Base-by-base conservation (phyloP, 1,140 invertebrate species). In the Zaprionus africanus region DNA sequence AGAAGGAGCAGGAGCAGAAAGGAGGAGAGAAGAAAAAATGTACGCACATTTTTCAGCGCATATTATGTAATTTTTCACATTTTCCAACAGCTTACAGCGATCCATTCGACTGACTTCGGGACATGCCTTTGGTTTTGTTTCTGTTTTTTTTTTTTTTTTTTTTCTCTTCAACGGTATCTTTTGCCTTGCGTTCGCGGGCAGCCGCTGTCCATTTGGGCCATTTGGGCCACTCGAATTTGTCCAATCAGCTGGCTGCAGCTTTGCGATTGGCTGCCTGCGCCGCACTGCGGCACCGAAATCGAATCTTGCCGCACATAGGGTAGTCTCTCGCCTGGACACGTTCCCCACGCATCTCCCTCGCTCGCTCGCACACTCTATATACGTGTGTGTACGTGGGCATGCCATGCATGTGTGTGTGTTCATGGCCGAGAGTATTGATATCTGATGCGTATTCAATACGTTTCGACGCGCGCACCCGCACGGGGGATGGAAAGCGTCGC, bases 391-490 rank as follows among this genome's bases (percentile, higher is more conserved):
- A 17, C 2, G 28, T 31, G 7, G 7, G 28, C 28, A 31, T 31
- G 6, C 38, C 49, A 43, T 59, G 34, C 19, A 28, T 65, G 38
- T 43, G 59, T 54, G 62, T 54, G 64, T 64, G 51, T 58, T 31
- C 54, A 66, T 78, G 76, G 61, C 49, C 65, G 58, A 72, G 66
- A 69, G 66, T 87, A 91, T 91, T 86, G 90, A 91, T 91, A 91
- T 91, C 90, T 90, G 90, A 91, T 91, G 90, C 81, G 80, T 79
- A 90, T 91, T 90, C 90, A 91, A 91, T 88, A 88, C 74, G 63
- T 51, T 90, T 87, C 78, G 83, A 87, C 82, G 77, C 64, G 73
- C 76, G 82, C 86, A 82, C 84, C 49, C 81, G 70, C 63, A 81
- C 66, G 64, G 70, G 79, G 77, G 83, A 80, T 85, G 77, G 78